These are phyloP conservation scores for Cygnus buccinator DNA, from an alignment of 2,113 vertebrate species.

Conservation along the genomic window DNA sequence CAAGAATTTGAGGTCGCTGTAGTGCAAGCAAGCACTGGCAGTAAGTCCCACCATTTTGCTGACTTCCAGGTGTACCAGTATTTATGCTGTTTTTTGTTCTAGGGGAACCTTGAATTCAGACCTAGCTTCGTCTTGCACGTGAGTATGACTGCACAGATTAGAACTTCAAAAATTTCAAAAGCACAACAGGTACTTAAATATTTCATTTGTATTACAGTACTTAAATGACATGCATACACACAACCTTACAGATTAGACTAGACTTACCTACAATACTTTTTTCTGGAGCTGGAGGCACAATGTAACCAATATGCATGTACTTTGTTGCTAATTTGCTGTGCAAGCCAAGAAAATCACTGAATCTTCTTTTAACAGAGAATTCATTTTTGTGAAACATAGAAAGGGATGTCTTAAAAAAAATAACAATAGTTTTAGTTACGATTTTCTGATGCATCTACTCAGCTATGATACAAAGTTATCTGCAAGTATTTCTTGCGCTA, in stretches of 20 bases:
- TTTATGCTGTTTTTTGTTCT: not conserved
- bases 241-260: not conserved
- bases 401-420: slow-evolving; percentile 85
- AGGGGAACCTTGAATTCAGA: not conserved
- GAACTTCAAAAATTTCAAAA: not conserved
- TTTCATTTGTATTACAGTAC: not conserved
- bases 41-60: not conserved
- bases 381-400: slow-evolving; percentile 88
- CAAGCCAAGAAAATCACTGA: slow-evolving; percentile 97
- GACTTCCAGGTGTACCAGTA: not conserved
- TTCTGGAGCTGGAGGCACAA: slow-evolving; percentile 97
- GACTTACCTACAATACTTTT: slow-evolving; percentile 98
- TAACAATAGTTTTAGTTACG: not conserved
- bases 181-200: not conserved
- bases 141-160: not conserved
- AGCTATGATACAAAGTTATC: not conserved
- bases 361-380: slow-evolving; percentile 93
- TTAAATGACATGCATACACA: not conserved
- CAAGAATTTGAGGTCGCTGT: not conserved
- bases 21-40: not conserved
- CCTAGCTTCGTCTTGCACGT: not conserved
- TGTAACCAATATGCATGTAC: slow-evolving; percentile 94
- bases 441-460: not conserved
- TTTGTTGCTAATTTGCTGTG: slow-evolving; percentile 96
- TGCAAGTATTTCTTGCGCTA: not conserved